Evolutionary conservation across 2,113 vertebrate genomes (phyloP).

Genomic region (Callopanchax toddi): DNA sequence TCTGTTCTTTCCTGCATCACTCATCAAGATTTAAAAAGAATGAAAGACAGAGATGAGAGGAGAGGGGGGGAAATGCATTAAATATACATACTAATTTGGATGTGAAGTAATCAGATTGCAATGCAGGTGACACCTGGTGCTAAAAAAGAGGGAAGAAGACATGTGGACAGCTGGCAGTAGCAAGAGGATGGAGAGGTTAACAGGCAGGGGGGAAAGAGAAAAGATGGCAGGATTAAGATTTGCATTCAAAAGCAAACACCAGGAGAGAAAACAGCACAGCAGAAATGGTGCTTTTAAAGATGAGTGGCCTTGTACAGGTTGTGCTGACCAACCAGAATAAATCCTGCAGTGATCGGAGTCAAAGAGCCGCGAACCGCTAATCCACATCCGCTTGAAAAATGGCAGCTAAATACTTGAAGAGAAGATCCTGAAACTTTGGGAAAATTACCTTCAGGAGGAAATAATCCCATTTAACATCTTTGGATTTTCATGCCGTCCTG

Average conservation of each 20-base stretch:
- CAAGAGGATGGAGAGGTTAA: slow-evolving; percentile 87
- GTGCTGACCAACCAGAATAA: slow-evolving; percentile 66
- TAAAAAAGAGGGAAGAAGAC: slow-evolving; percentile 36
- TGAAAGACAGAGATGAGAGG: slow-evolving; percentile 60
- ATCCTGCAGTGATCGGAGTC: slow-evolving; percentile 46
- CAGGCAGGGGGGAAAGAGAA: slow-evolving; percentile 55
- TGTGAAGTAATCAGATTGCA: slow-evolving; percentile 99
- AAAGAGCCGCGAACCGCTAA: slow-evolving; percentile 52
- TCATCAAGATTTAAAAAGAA: slow-evolving; percentile 97
- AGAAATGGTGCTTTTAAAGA: slow-evolving; percentile 41
- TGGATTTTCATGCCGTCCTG: not conserved
- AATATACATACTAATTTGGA: slow-evolving; percentile 99
- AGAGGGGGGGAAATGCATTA: slow-evolving; percentile 85
- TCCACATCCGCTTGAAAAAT: slow-evolving; percentile 27
- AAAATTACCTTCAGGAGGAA: slow-evolving; percentile 14
- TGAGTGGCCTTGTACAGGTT: slow-evolving; percentile 36
- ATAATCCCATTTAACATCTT: not conserved
- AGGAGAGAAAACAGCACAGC: slow-evolving; percentile 28
- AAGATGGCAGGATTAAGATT: slow-evolving; percentile 75
- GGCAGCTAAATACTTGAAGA: not conserved
- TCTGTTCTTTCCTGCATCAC: slow-evolving; percentile 92
- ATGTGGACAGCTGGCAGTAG: slow-evolving; percentile 92
- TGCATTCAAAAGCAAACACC: slow-evolving; percentile 71
- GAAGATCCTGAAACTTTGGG: slow-evolving; percentile 15
- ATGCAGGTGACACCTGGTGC: slow-evolving; percentile 94